Base-by-base conservation (phyloP, 23 tunicate genomes). In the Styela plicata region DNA sequence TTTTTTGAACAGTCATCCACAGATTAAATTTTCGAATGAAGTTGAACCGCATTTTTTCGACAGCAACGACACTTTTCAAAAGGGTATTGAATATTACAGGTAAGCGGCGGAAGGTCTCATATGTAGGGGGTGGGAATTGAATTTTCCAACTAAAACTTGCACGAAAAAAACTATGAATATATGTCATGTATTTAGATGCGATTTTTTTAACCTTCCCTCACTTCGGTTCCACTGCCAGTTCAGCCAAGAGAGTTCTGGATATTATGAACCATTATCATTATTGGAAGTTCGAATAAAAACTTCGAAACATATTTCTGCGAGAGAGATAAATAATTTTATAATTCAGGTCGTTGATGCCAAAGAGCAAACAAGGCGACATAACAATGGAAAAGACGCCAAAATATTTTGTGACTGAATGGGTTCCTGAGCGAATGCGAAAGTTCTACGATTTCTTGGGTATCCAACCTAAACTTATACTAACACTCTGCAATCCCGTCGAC, bases 341-440 rank as follows among this genome's bases (percentile, higher is more conserved):
- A 27, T 67, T 1, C 71, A 67, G 71, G 22, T 67, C 71, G 22
- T 28, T 67, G 16, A 67, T 67, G 71, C 71, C 71, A 16, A 16
- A 18, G 71, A 67, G 31, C 31, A 67, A 18, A 1, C 17, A 27
- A 25, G 71, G 22, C 21, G 71, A 67, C 19, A 67, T 67, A 67
- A 67, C 71, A 16, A 27, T 67, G 71, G 71, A 67, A 67, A 67
- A 67, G 22, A 67, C 71, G 22, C 71, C 71, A 22, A 27, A 29
- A 27, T 67, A 67, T 67, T 67, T 67, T 1, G 31, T 28, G 31
- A 67, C 71, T 0, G 71, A 25, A 29, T 27, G 31, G 71, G 71
- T 67, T 28, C 71, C 71, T 67, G 71, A 1, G 22, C 71, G 71
- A 1, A 67, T 67, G 19, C 30, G 22, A 19, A 67, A 67, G 0